Conservation (phyloP, 2,888 invertebrate genomes). For the Ellobium chinense region DNA sequence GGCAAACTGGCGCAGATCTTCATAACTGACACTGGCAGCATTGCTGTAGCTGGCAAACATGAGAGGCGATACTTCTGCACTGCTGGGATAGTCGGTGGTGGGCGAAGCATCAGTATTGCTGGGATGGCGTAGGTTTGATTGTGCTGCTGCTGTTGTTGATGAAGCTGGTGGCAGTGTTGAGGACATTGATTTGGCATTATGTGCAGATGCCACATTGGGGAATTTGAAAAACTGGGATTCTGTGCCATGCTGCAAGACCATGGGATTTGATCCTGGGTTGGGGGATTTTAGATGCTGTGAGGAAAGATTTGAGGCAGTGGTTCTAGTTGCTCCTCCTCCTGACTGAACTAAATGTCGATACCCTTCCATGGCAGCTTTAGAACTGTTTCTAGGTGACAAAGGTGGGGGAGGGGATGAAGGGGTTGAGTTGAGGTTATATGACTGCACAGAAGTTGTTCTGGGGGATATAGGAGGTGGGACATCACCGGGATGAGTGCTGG, state of each 20-base stretch:
- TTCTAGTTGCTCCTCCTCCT: background rate
- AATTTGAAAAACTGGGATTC: conserved; percentile 5
- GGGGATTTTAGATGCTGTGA: background rate
- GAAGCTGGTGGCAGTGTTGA: background rate
- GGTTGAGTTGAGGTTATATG: background rate
- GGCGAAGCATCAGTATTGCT: background rate
- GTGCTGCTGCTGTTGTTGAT: conserved; percentile 12
- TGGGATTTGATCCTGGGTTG: background rate
- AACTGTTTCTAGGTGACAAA: background rate
- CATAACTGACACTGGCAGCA: conserved; percentile 90
- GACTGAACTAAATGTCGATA: background rate
- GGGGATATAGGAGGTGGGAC: background rate
- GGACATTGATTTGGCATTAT: background rate
- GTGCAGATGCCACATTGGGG: background rate
- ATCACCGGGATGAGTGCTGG: background rate
- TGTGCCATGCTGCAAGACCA: background rate
- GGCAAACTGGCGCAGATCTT: conserved; percentile 93
- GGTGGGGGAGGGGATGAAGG: background rate
- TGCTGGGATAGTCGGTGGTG: conserved; percentile 8
- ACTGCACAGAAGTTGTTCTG: background rate
- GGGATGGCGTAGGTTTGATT: background rate
- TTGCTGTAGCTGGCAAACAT: conserved; percentile 79
- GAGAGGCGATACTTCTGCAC: conserved; percentile 75
- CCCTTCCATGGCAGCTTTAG: background rate
- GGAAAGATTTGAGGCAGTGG: background rate